A percentile compares a stretch with the other conserved stretches of the same genome.
Evolutionary conservation across 2,113 vertebrate genomes (phyloP).

Genomic region (Centropus unirufus): DNA sequence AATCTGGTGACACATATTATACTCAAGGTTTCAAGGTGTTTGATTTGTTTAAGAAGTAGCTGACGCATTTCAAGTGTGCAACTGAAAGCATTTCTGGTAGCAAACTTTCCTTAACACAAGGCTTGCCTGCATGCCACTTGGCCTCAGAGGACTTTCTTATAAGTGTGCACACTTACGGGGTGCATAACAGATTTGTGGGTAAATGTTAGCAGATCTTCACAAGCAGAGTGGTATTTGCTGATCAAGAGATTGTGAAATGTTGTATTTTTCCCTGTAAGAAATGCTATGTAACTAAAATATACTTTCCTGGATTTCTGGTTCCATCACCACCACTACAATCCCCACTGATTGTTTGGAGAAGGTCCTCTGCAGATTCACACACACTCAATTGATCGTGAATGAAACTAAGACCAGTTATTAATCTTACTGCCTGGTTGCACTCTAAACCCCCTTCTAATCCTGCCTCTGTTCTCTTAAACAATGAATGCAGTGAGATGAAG

Average conservation of each 20-base stretch:
- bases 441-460: slow-evolving; percentile 68
- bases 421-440: slow-evolving; percentile 64
- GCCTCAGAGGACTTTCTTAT: neutral
- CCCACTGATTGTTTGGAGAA: slow-evolving; percentile 36
- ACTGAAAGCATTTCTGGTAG: neutral
- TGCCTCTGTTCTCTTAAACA: slow-evolving; percentile 69
- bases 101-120: neutral
- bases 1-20: neutral
- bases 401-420: slow-evolving; percentile 66
- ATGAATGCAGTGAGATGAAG: slow-evolving; percentile 69
- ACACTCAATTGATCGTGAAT: slow-evolving; percentile 62
- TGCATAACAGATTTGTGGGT: neutral
- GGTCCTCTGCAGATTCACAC: slow-evolving; percentile 21
- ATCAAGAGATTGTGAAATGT: neutral
- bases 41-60: neutral
- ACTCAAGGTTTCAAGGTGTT: neutral
- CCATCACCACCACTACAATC: neutral
- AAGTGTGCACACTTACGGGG: neutral
- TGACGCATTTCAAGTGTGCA: neutral
- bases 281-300: neutral
- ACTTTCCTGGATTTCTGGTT: slow-evolving; percentile 1
- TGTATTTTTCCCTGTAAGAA: neutral
- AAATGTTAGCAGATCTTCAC: neutral
- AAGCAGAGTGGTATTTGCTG: neutral
- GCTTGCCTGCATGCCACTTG: neutral